These are phyloP conservation scores for Crioceris asparagi DNA, from an alignment of 2,888 invertebrate genomes.

Conservation along the genomic window DNA sequence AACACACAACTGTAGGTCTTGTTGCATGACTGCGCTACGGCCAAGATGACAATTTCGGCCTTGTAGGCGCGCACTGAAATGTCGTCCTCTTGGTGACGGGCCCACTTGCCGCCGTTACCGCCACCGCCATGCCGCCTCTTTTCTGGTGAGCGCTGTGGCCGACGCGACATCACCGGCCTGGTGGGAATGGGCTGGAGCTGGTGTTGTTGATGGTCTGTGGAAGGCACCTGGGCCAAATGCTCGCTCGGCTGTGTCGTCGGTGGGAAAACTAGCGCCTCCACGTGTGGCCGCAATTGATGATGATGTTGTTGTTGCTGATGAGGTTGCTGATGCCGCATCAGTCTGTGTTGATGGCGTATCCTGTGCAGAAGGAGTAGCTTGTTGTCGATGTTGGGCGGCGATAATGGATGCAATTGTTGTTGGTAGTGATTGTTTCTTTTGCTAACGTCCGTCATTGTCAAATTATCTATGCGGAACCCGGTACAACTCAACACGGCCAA, in stretches of 20 bases:
- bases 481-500: conserved; percentile 38
- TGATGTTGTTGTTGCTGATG: conserved; percentile 8
- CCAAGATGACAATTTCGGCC: conserved; percentile 52
- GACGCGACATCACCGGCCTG: conserved; percentile 11
- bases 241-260: conserved; percentile 18
- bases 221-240: conserved; percentile 21
- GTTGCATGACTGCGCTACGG: conserved; percentile 45
- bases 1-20: conserved; percentile 28
- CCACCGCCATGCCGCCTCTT: conserved; percentile 5
- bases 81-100: conserved; percentile 39
- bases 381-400: neutral
- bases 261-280: conserved; percentile 19
- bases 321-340: conserved; percentile 17
- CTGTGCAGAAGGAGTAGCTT: conserved; percentile 18
- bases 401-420: too few species aligned
- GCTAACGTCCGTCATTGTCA: conserved; percentile 32
- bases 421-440: conserved; percentile 23
- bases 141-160: conserved; percentile 12
- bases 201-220: conserved; percentile 16
- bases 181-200: neutral
- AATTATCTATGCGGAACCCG: conserved; percentile 39
- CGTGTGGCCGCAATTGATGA: too few species aligned
- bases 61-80: conserved; percentile 52
- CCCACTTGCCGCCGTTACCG: conserved; percentile 14
- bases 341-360: conserved; percentile 25